These are phyloP conservation scores for Corythoichthys haematopterus DNA, from an alignment of 2,113 vertebrate genomes.

Conservation along the genomic window DNA sequence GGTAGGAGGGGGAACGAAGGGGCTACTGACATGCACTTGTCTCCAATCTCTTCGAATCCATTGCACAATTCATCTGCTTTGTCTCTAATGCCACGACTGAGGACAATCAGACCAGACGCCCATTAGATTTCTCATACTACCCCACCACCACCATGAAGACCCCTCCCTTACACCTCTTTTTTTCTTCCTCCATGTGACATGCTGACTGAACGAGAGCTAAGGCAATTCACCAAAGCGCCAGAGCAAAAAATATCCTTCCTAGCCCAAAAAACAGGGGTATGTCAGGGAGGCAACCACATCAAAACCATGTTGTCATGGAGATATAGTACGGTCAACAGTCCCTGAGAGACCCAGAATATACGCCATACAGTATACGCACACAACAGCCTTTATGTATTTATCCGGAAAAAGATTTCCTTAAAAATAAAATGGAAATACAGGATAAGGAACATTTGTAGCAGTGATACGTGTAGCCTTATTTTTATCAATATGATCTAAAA, in stretches of 20 bases:
- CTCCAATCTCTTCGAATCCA: constrained; percentile 99
- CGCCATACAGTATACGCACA: constrained; percentile 22
- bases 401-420: no score
- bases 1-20: constrained; percentile 63
- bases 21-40: constrained; percentile 91
- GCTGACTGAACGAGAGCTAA: constrained; percentile 95
- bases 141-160: constrained; percentile 31
- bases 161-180: constrained; percentile 58
- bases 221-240: constrained; percentile 88
- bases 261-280: constrained; percentile 86
- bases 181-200: constrained; percentile 81
- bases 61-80: constrained; percentile 99
- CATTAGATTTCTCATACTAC: constrained; percentile 98
- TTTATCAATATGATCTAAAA: background rate
- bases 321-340: constrained; percentile 76
- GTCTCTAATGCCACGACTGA: constrained; percentile 98
- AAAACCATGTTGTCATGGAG: constrained; percentile 87
- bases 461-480: background rate
- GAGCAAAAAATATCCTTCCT: constrained; percentile 60
- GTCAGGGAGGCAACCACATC: constrained; percentile 96
- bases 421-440: background rate
- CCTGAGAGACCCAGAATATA: constrained; percentile 46
- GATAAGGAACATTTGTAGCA: background rate
- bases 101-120: constrained; percentile 99
- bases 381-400: background rate